A percentile compares a stretch with the other conserved stretches of the same genome.
Evolutionary conservation across 1,140 invertebrate species (phyloP).

Genomic region (Drosophila melanogaster): DNA sequence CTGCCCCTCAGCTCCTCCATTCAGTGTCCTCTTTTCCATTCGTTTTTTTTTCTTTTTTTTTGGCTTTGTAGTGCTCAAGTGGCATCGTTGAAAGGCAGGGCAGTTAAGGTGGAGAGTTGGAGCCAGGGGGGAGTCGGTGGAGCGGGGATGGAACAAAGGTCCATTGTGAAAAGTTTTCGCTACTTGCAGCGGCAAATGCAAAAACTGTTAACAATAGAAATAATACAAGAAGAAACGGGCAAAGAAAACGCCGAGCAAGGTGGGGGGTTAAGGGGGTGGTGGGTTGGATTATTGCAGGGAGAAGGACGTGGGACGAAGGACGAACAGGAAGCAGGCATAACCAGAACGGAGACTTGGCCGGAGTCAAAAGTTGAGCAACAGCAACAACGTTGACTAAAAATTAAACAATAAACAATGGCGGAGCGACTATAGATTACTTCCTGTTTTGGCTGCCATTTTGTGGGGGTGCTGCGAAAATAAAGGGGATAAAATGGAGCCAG

Average conservation of each 20-base stretch:
- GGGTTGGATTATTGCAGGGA: no score
- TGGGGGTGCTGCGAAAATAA: constrained; percentile 20
- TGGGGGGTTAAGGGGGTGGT: neutral
- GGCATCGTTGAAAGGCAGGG: constrained; percentile 54
- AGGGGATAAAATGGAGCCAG: neutral
- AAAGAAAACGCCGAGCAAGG: constrained; percentile 13
- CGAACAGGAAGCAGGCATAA: constrained; percentile 41
- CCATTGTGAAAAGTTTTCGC: constrained; percentile 79
- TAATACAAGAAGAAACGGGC: constrained; percentile 42
- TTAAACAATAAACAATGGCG: constrained; percentile 83
- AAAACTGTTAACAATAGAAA: constrained; percentile 83
- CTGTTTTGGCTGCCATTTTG: constrained; percentile 78
- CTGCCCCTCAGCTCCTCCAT: neutral
- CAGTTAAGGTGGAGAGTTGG: neutral
- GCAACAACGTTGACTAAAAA: constrained; percentile 73
- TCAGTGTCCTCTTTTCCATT: constrained; percentile 11
- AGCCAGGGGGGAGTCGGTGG: neutral
- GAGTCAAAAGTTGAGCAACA: constrained; percentile 47
- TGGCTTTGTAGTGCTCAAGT: constrained; percentile 73
- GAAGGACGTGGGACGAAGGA: constrained; percentile 1
- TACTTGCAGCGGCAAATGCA: constrained; percentile 77
- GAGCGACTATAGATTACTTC: constrained; percentile 81
- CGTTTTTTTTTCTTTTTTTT: constrained; percentile 20
- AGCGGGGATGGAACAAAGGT: constrained; percentile 48
- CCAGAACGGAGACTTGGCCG: constrained; percentile 44